Evolutionary conservation across 1,140 invertebrate genomes (phyloP).

Genomic region (Homalodisca vitripennis): DNA sequence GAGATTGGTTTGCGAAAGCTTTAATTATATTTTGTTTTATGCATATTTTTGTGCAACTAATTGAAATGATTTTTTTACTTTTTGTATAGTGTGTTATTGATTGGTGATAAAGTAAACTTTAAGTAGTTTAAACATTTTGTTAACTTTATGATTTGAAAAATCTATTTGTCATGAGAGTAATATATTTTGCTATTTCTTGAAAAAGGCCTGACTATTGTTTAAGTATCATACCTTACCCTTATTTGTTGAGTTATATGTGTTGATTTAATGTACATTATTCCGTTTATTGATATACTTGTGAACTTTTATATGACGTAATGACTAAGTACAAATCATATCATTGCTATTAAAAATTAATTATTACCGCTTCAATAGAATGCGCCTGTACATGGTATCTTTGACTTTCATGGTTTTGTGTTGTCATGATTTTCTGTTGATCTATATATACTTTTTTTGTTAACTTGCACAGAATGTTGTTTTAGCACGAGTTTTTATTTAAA

Average conservation of each 20-base stretch:
- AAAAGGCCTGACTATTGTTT: background rate
- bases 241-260: background rate
- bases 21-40: background rate
- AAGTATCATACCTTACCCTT: background rate
- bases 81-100: conserved; percentile 11
- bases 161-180: conserved; percentile 14
- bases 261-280: background rate
- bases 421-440: too few species aligned
- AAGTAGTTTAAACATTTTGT: background rate
- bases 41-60: conserved; percentile 11
- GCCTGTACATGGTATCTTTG: too few species aligned
- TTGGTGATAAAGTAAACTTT: too few species aligned
- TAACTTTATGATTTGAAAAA: conserved; percentile 1
- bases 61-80: conserved; percentile 9
- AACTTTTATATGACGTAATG: conserved; percentile 1
- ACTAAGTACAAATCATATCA: conserved; percentile 15
- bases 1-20: conserved; percentile 4
- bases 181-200: conserved; percentile 15
- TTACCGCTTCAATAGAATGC: background rate
- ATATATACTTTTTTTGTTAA: too few species aligned
- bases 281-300: conserved; percentile 12
- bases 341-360: background rate
- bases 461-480: too few species aligned
- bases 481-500: too few species aligned
- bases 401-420: too few species aligned